Conservation (phyloP, 2,888 invertebrate genomes). For the Oligia fasciuncula region DNA sequence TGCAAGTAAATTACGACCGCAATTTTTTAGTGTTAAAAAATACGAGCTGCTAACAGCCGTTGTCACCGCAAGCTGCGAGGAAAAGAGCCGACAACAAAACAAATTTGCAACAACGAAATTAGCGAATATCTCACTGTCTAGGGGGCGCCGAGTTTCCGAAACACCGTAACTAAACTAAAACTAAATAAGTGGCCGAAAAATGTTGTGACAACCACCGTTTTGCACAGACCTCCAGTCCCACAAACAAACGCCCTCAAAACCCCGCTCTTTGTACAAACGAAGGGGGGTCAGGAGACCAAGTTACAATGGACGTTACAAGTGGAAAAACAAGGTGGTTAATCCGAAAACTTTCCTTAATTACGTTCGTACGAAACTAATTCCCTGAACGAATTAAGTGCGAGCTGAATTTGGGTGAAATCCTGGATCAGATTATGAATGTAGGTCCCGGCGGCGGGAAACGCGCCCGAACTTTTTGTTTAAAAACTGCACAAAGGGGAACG, state of each 20-base stretch:
- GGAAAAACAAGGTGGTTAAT: conserved; percentile 88
- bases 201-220: conserved; percentile 75
- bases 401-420: conserved; percentile 83
- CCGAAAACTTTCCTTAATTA: conserved; percentile 89
- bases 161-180: conserved; percentile 84
- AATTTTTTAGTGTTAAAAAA: conserved; percentile 31
- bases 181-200: conserved; percentile 88
- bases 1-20: background rate
- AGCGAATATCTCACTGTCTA: conserved; percentile 87
- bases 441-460: conserved; percentile 56
- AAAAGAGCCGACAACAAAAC: conserved; percentile 77
- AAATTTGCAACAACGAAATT: conserved; percentile 88
- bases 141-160: conserved; percentile 81
- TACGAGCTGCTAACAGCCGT: conserved; percentile 47
- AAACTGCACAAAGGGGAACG: conserved; percentile 57
- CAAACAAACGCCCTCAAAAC: conserved; percentile 37
- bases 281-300: conserved; percentile 68
- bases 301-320: conserved; percentile 74
- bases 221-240: conserved; percentile 68
- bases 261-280: background rate
- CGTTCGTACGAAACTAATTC: conserved; percentile 86
- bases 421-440: conserved; percentile 79
- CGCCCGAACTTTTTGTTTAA: conserved; percentile 51
- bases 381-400: conserved; percentile 86
- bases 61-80: conserved; percentile 50